A percentile compares a stretch with the other conserved stretches of the same genome.
phyloP scores from a whole-genome alignment of 1,140 invertebrate species.

The Drosophila erecta region DNA sequence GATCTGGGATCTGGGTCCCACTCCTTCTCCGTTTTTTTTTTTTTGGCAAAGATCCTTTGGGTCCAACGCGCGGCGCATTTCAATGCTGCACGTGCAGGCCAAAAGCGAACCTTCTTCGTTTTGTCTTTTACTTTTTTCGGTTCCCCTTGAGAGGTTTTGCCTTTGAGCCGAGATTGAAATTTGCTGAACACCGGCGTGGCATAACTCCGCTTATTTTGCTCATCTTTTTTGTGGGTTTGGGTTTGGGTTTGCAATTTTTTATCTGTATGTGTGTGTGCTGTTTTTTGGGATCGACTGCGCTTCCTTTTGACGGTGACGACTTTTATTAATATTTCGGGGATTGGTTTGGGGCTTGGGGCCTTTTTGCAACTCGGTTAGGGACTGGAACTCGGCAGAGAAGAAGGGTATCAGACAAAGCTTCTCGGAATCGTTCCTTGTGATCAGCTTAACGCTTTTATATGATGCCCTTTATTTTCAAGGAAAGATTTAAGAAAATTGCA shows the following conservation, averaged over 20 bases:
- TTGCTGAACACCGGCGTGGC: conserved; percentile 80
- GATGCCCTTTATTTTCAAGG: conserved; percentile 35
- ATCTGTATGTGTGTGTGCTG: not conserved
- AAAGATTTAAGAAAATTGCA: not conserved
- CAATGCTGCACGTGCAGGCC: conserved; percentile 78
- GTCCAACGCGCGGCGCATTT: conserved; percentile 76
- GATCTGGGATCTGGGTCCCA: not conserved
- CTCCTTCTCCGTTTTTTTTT: conserved; percentile 10
- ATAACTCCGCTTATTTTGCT: conserved; percentile 56
- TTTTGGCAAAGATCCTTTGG: conserved; percentile 74
- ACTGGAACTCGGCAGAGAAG: conserved; percentile 26
- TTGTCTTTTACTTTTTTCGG: conserved; percentile 5
- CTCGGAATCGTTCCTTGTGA: conserved; percentile 65
- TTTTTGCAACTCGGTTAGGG: conserved; percentile 16
- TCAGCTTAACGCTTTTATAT: conserved; percentile 45
- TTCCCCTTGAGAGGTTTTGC: conserved; percentile 29
- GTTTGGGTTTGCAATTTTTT: conserved; percentile 25
- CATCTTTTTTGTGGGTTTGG: conserved; percentile 18
- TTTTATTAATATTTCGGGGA: conserved; percentile 78
- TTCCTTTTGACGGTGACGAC: conserved; percentile 80
- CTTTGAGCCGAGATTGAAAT: conserved; percentile 80
- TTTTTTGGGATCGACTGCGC: conserved; percentile 62
- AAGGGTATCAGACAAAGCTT: conserved; percentile 67
- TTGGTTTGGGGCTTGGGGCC: conserved; percentile 66
- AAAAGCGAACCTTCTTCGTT: conserved; percentile 40